Evolutionary conservation across 2,888 invertebrate genomes (phyloP), one percentile per base, ranked within the genome.

Genomic region (Dryococelus australis): DNA sequence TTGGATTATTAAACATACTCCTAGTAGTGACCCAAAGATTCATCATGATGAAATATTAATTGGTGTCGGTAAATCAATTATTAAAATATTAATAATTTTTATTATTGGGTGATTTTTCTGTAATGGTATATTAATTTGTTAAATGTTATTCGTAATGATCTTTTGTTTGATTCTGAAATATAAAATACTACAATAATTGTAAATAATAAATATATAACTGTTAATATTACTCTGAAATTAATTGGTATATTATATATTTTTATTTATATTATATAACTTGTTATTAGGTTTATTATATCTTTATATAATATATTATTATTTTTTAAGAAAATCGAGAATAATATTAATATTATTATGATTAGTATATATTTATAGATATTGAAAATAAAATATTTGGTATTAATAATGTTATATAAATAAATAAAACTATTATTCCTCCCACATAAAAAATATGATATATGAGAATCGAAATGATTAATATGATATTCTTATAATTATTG

Each of bases 371-470:
- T 26, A 26, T 79, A 10, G 79, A 8, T 79, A 79, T 79, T 10
- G 79, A 79, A 16, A 79, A 79, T 79, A 79, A 10, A 6, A 26
- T 27, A 79, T 79, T 79, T 26, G 79, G 27, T 16, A 27, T 27
- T 26, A 79, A 10, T 10, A 6, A 10, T 8, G n/a, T 79, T 79
- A 79, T 27, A n/a, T n/a, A n/a, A n/a, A 27, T 79, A 79, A 79
- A 79, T 79, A 16, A 79, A 79, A 79, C 79, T 79, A 79, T 24
- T 79, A 79, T 79, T 10, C 79, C 79, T 27, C 79, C 27, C n/a
- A n/a, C n/a, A n/a, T n/a, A n/a, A n/a, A n/a, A n/a, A n/a, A n/a
- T n/a, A 79, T 8, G 16, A 79, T 79, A 79, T 79, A 79, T 26
- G 79, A 79, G 9, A 79, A 79, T 79, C 79, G 16, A 79, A 79